Evolutionary conservation across 1,140 invertebrate genomes (phyloP).

Genomic region (Latrodectus geometricus): DNA sequence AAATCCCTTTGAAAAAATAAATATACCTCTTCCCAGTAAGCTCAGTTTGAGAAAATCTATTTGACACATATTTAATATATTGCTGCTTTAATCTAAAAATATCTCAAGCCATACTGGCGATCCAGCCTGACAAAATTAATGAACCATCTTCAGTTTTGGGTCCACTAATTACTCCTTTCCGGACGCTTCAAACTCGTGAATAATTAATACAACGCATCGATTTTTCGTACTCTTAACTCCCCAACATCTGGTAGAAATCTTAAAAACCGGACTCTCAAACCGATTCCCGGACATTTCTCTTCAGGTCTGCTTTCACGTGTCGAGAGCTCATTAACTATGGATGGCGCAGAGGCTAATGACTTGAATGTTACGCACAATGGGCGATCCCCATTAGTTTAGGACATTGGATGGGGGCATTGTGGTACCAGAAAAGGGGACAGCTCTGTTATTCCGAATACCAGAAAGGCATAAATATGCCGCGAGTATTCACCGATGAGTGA

Average conservation of each 20-base stretch:
- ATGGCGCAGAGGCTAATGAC: background rate
- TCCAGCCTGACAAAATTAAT: conserved; percentile 37
- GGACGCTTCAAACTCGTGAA: conserved; percentile 44
- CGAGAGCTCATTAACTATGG: background rate
- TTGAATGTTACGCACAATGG: background rate
- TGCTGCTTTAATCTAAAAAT: conserved; percentile 40
- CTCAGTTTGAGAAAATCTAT: conserved; percentile 2
- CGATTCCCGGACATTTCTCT: background rate
- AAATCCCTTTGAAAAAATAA: background rate
- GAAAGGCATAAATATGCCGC: no score
- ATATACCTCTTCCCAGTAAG: background rate
- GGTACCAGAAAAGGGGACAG: no score
- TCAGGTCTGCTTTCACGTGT: background rate
- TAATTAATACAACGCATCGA: conserved; percentile 50
- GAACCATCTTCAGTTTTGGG: conserved; percentile 35
- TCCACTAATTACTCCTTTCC: conserved; percentile 41
- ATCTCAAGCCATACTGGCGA: conserved; percentile 14
- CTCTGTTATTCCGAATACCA: no score
- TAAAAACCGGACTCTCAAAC: conserved; percentile 32
- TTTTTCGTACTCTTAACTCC: background rate
- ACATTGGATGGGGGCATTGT: background rate
- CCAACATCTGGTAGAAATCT: conserved; percentile 17
- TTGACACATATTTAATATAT: conserved; percentile 50
- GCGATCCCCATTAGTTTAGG: background rate
- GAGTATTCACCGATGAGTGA: no score